Base-by-base conservation (phyloP, 2,888 invertebrate genomes). In the Melanotus villosus region DNA sequence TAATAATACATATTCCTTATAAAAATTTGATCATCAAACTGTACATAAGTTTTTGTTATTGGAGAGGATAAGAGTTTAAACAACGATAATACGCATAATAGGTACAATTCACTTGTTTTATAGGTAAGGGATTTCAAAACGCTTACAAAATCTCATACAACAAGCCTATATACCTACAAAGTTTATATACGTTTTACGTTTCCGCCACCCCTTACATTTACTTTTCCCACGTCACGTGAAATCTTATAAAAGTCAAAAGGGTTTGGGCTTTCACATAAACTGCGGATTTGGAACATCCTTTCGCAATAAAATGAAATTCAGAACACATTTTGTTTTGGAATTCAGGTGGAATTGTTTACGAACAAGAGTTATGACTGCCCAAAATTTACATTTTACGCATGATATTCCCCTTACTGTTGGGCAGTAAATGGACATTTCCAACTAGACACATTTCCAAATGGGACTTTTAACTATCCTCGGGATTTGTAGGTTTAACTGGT, bases 191-290 rank as follows among this genome's bases (percentile, higher is more conserved):
- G 32, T 34, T 60, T 60, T 47, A 60, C 45, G 59, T 47, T 18
- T 47, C 45, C 32, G 43, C 41, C 41, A 21, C 47, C 59, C 30
- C 30, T 34, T 19, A 47, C 45, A 60, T 60, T 60, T 60, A 60
- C 34, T 60, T 43, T 60, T 60, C 45, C 45, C 59, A 45, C 59
- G 45, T 45, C 26, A 60, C 45, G 32, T 32, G 43, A 60, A 60
- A 60, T 60, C 59, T 60, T 60, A 45, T 60, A 60, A 60, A 47
- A 47, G 59, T 60, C 59, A 60, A 60, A 30, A 60, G 45, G 59
- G 59, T 60, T 60, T 54, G 32, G 45, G 59, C 30, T 60, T 60
- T 60, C 59, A 47, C 59, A 60, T 60, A 60, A 60, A 60, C 59
- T 60, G 45, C 47, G 59, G 43, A 45, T 60, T 43, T 18, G 45